Evolutionary conservation across 2,113 vertebrate genomes (phyloP).

Genomic region (Lutjanus erythropterus): DNA sequence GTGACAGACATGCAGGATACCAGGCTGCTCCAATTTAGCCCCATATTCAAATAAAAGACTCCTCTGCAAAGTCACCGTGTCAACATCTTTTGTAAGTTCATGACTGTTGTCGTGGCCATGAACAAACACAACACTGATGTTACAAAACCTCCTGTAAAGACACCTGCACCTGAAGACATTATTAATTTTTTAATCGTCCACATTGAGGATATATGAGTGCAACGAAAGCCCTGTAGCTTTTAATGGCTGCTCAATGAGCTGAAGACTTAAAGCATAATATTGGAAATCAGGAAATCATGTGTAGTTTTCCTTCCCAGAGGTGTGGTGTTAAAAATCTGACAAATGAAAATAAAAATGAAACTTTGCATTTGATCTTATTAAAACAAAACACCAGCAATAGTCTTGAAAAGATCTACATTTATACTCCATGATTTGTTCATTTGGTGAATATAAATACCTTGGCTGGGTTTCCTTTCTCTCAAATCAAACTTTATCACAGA

Average conservation of each 20-base stretch:
- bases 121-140: constrained; percentile 16
- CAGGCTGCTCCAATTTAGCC: constrained; percentile 62
- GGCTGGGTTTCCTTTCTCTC: neutral
- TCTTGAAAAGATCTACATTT: neutral
- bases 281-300: neutral
- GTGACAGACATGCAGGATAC: constrained; percentile 66
- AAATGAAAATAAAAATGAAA: neutral
- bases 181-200: constrained; percentile 36
- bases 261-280: constrained; percentile 13
- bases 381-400: neutral
- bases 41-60: constrained; percentile 55
- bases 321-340: neutral
- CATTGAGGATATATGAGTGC: constrained; percentile 21
- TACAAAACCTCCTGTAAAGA: constrained; percentile 13
- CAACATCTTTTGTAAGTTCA: constrained; percentile 42
- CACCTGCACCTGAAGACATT: constrained; percentile 18
- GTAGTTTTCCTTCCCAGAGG: neutral
- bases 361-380: neutral
- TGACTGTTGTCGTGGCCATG: constrained; percentile 5
- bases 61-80: constrained; percentile 49
- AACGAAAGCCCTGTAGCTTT: constrained; percentile 25
- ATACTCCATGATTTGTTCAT: neutral
- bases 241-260: neutral
- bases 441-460: neutral
- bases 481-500: neutral